Conservation (phyloP, 2,797 vertebrate genomes). For the Chelonia mydas region DNA sequence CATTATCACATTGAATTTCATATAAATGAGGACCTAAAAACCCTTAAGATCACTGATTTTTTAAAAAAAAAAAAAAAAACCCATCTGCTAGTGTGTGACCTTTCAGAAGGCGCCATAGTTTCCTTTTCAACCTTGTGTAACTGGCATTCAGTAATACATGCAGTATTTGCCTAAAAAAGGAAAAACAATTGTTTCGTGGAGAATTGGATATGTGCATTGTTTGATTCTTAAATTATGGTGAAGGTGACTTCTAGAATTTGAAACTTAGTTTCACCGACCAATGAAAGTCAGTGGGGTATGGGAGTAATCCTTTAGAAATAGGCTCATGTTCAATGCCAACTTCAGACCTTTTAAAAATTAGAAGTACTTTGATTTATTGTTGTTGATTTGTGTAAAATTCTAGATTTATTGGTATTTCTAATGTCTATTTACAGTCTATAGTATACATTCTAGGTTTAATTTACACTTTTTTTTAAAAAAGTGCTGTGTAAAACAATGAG, state of each 20-base stretch:
- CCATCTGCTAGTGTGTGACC: rapidly evolving
- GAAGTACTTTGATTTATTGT: neutral
- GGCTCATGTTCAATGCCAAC: neutral
- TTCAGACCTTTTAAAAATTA: neutral
- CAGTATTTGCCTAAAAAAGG: neutral
- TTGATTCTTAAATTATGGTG: neutral
- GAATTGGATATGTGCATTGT: neutral
- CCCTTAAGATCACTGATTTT: neutral
- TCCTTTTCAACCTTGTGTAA: neutral
- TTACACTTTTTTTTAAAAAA: neutral
- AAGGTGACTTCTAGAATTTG: neutral
- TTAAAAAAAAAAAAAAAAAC: neutral
- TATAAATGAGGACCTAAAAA: neutral
- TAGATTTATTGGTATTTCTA: neutral
- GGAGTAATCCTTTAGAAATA: neutral
- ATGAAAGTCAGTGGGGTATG: neutral
- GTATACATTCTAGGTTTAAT: neutral
- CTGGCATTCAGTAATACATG: neutral
- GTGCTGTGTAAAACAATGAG: neutral
- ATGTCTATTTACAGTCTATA: neutral
- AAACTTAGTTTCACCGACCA: neutral
- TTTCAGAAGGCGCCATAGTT: neutral
- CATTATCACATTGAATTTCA: neutral
- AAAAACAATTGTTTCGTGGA: neutral
- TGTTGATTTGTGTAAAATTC: neutral